phyloP scores from a whole-genome alignment of 2,888 invertebrate genomes.

The Tuberolachnus salignus region DNA sequence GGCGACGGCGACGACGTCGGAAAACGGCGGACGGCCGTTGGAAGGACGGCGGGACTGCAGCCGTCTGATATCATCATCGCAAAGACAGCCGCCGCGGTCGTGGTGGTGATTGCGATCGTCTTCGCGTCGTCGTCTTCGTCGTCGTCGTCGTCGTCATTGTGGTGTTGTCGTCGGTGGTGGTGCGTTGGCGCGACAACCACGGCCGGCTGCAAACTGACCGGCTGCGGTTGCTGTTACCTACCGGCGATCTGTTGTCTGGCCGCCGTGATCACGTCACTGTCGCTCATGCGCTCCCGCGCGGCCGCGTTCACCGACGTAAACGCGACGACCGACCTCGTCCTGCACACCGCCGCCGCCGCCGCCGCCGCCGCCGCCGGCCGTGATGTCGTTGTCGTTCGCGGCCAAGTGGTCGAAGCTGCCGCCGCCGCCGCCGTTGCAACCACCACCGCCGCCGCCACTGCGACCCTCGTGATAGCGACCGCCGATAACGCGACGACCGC shows the following conservation, averaged over 20 bases:
- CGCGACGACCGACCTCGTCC: constrained; percentile 46
- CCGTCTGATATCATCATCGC: too few relatives aligned
- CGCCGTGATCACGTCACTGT: constrained; percentile 55
- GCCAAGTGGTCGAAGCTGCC: constrained; percentile 2
- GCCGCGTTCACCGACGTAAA: constrained; percentile 48
- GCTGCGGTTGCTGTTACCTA: constrained; percentile 52
- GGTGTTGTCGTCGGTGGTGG: constrained; percentile 11
- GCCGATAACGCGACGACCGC: constrained; percentile 9
- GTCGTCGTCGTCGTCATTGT: not conserved
- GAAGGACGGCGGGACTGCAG: not conserved
- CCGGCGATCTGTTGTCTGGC: constrained; percentile 56
- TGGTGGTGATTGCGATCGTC: not conserved
- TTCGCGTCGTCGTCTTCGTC: constrained; percentile 2
- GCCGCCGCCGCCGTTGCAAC: not conserved
- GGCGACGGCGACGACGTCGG: not conserved
- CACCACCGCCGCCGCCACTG: not conserved
- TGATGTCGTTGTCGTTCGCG: constrained; percentile 2
- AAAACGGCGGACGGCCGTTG: not conserved
- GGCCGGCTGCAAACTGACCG: constrained; percentile 54
- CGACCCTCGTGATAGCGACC: constrained; percentile 9
- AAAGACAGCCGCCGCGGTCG: not conserved
- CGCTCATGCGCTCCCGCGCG: constrained; percentile 54
- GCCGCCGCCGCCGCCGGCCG: constrained; percentile 8
- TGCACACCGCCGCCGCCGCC: not conserved
- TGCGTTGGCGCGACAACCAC: constrained; percentile 33